These are phyloP conservation scores for Muntiacus reevesi DNA, from an alignment of 2,113 vertebrate species.

Conservation along the genomic window DNA sequence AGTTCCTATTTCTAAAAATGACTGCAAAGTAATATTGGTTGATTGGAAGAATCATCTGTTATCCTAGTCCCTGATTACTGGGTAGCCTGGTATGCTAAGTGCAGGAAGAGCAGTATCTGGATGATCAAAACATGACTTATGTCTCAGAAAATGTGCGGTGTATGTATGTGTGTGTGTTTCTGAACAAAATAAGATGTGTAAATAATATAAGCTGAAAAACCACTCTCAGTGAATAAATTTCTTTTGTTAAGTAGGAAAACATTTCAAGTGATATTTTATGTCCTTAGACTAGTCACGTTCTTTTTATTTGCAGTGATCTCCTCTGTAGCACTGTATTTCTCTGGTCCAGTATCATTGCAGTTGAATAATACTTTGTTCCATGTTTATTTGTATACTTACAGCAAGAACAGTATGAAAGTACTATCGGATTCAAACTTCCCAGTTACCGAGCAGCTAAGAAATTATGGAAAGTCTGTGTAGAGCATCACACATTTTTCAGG, in stretches of 20 bases:
- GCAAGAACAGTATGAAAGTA: constrained; percentile 97
- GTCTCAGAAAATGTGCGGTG: neutral
- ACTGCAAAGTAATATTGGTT: neutral
- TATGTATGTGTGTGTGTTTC: neutral
- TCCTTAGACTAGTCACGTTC: neutral
- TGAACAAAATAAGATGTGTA: neutral
- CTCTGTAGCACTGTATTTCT: neutral
- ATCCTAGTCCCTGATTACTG: neutral
- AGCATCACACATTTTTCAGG: constrained; percentile 99
- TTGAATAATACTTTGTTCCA: neutral
- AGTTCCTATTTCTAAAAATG: neutral
- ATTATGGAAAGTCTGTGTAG: constrained; percentile 99
- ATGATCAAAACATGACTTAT: constrained; percentile 13
- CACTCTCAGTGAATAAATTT: neutral
- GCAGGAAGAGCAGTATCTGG: constrained; percentile 1
- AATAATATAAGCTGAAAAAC: neutral
- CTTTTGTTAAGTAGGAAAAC: constrained; percentile 36
- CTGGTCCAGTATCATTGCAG: neutral
- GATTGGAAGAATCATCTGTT: neutral
- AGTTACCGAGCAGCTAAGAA: constrained; percentile 98
- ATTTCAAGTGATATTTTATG: neutral
- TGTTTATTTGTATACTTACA: constrained; percentile 71
- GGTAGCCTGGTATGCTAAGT: neutral
- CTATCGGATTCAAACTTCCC: constrained; percentile 97
- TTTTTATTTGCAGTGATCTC: neutral